Evolutionary conservation across 2,113 vertebrate species (phyloP), one percentile per base, ranked within the genome.

Genomic region (Diphyllodes magnificus): DNA sequence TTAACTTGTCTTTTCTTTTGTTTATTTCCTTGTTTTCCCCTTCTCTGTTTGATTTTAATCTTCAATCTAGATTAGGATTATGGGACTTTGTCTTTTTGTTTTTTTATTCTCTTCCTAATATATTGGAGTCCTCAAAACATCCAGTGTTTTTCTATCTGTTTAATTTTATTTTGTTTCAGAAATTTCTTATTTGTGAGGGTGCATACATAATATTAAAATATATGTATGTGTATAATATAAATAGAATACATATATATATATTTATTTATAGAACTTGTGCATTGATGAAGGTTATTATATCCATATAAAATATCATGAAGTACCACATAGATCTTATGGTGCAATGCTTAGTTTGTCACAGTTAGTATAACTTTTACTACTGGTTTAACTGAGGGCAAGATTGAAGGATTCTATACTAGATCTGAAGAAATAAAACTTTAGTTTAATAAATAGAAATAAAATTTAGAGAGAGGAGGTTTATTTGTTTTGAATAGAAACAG

Each of bases 401-500:
- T 45, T 61, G 27, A 80, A 86, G 1, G 37, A 20, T 57, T 77
- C 60, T 69, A 10, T 51, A n/a, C 14, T 68, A 64, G 4, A 86
- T 18, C 13, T 56, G 40, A 80, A 86, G 30, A 86, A 83, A 76
- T 8, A 42, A 57, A 16, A 18, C 1, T 39, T 80, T 24, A 14
- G 2, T 42, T 64, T 63, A 49, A 45, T 53, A 17, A 70, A 12
- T 28, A 61, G 19, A 85, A 50, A 10, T 20, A 66, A 80, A 76
- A 57, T 54, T 47, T 54, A 60, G 7, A 18, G 24, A 63, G 5
- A n/a, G 0, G 2, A 1, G 3, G n/a, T 24, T 47, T 31, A 5
- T 61, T 82, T 63, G n/a, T 31, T 13, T 24, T 50, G 28, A 78
- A 61, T 13, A 66, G 45, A 84, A 89, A 25, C 4, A 79, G 42